Evolutionary conservation across 2,888 invertebrate genomes (phyloP), one percentile per base, ranked within the genome.

Genomic region (Graphium colonna): DNA sequence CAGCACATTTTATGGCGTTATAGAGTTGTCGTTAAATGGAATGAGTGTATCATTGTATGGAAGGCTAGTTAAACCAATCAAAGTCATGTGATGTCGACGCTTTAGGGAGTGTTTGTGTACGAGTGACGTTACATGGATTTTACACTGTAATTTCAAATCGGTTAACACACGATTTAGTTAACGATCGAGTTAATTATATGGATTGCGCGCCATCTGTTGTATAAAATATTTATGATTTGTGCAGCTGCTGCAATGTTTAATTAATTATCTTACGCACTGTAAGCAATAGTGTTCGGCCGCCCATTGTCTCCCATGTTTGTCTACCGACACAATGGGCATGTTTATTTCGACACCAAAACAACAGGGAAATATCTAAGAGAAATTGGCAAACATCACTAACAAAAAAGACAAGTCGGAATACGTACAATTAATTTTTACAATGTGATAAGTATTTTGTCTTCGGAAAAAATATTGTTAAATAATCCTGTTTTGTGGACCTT

Each of bases 291-390:
- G 42, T 38, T 52, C n/a, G 12, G n/a, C 33, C 26, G 39, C 26
- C 51, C 47, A 58, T 61, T 61, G 60, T 60, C 40, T 38, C 9
- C 57, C 55, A 52, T 55, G 59, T 57, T 59, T 18, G 57, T 49
- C 42, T 51, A 12, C 53, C 43, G 51, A 40, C 17, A 18, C 40
- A 44, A 52, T 36, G 36, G 36, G 10, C 50, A 36, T 48, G 47
- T 36, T 28, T 45, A 45, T 48, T 48, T 48, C 40, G n/a, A 48
- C 40, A 40, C 26, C 28, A n/a, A 41, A 41, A n/a, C 18, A 13
- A 41, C 18, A n/a, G n/a, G 41, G 21, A 18, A 41, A 41, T 41
- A 44, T 31, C 52, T 51, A 43, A 43, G 51, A 50, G 52, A 57
- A 36, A 39, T 26, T 43, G 40, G 45, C 51, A 38, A 33, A 10